phyloP scores from a whole-genome alignment of 2,888 invertebrate genomes.

The Drosophila neutralis region DNA sequence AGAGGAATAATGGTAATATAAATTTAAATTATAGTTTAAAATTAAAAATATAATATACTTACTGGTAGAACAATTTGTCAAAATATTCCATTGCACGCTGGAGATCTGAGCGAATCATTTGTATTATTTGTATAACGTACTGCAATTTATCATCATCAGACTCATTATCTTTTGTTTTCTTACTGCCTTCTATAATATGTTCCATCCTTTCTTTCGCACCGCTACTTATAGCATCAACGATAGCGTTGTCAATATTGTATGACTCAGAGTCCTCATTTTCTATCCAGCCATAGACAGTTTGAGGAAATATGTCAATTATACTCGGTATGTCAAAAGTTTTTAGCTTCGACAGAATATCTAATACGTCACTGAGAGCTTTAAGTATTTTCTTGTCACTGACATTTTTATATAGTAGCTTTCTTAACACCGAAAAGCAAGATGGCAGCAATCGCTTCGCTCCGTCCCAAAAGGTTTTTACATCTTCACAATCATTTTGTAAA shows the following conservation, averaged over 20 bases:
- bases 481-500: constrained; percentile 88
- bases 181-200: constrained; percentile 88
- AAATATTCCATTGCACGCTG: constrained; percentile 92
- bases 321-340: constrained; percentile 87
- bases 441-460: constrained; percentile 91
- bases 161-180: constrained; percentile 83
- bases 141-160: constrained; percentile 90
- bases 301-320: constrained; percentile 89
- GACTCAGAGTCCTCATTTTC: constrained; percentile 84
- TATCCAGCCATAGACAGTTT: constrained; percentile 87
- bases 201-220: constrained; percentile 93
- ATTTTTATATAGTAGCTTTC: constrained; percentile 91
- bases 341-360: constrained; percentile 89
- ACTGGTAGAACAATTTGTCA: constrained; percentile 93
- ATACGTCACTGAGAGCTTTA: constrained; percentile 89
- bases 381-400: constrained; percentile 90
- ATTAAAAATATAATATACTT: constrained; percentile 45
- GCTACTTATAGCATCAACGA: constrained; percentile 89
- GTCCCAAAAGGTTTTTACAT: constrained; percentile 91
- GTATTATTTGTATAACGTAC: constrained; percentile 92
- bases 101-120: constrained; percentile 91
- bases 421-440: constrained; percentile 90
- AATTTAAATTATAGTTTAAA: background rate
- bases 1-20: background rate
- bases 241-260: constrained; percentile 87